phyloP scores from a whole-genome alignment of 53 echinoderm and acorn worm genomes.

The Stichopus horrens region DNA sequence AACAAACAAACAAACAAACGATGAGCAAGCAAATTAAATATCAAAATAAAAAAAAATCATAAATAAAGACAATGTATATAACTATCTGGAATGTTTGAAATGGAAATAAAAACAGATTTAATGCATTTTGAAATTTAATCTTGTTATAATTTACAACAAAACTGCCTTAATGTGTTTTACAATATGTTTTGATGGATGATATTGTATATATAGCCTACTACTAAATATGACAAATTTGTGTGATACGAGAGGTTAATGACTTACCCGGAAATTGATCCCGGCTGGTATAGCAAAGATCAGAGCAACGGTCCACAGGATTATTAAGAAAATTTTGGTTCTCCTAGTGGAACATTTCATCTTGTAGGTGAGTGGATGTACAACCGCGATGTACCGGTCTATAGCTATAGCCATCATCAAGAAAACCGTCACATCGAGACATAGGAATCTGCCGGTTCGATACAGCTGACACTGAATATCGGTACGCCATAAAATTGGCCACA shows the following conservation, averaged over 20 bases:
- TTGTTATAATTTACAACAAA: too few species aligned
- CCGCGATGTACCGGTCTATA: constrained; percentile 36
- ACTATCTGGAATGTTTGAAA: too few species aligned
- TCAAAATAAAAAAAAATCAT: too few species aligned
- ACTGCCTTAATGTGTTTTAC: too few species aligned
- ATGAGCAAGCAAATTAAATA: too few species aligned
- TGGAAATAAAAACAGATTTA: too few species aligned
- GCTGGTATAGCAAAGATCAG: constrained; percentile 56
- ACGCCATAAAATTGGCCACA: constrained; percentile 31
- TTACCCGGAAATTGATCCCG: constrained; percentile 67
- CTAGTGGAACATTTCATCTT: constrained; percentile 53
- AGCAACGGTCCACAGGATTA: constrained; percentile 54
- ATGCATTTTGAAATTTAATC: too few species aligned
- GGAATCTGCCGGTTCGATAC: constrained; percentile 23
- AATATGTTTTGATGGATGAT: too few species aligned
- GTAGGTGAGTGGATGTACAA: constrained; percentile 53
- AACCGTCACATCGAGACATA: constrained; percentile 21
- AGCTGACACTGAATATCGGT: constrained; percentile 10
- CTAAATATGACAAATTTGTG: too few species aligned
- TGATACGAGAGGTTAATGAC: not conserved
- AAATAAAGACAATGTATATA: too few species aligned
- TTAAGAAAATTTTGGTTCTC: constrained; percentile 57
- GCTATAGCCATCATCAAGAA: constrained; percentile 38
- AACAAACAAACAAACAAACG: too few species aligned
- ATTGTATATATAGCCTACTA: too few species aligned